Evolutionary conservation across 1,140 invertebrate genomes (phyloP), one percentile per base, ranked within the genome.

Genomic region (Galleria mellonella): DNA sequence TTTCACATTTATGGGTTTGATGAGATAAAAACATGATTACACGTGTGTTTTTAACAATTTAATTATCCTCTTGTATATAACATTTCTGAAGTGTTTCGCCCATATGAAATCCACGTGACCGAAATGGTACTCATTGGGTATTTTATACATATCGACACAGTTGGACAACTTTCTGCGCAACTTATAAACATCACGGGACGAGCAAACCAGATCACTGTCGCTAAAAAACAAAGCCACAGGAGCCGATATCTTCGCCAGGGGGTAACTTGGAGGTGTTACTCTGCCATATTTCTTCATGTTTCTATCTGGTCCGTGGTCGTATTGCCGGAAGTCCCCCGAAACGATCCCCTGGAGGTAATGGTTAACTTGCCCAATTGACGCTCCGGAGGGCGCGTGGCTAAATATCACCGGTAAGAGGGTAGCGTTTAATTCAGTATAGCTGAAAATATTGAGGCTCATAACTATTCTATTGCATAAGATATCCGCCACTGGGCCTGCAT

Each of bases 101-200:
- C 33, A 39, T 9, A 45, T 23, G 14, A 44, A 27, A 48, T 89
- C 88, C 8, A 89, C 43, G 53, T 89, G 88, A 55, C 87, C 88
- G 31, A 87, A 88, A 50, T 72, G 77, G 31, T 71, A 73, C 0
- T 77, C 51, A 56, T 88, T 87, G 0, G 72, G 72, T 11, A 90
- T 50, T 10, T 62, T 23, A n/a, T n/a, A n/a, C 17, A 23, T 6
- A 36, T 0, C 46, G 47, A 35, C 59, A 56, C 10, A 89, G 51
- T 9, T 47, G 48, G 9, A 62, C 52, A 0, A 86, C 69, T 56
- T 86, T 88, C 88, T 89, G 50, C 86, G 91, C 49, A 90, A 90
- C 0, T 92, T 53, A 4, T 88, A 69, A 7, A 10, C 41, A 15
- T 43, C 33, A 6, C 1, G 9, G 6, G 13, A n/a, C 2, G 15